Evolutionary conservation across 2,888 invertebrate species (phyloP).

Genomic region (Drosophila ezoana): DNA sequence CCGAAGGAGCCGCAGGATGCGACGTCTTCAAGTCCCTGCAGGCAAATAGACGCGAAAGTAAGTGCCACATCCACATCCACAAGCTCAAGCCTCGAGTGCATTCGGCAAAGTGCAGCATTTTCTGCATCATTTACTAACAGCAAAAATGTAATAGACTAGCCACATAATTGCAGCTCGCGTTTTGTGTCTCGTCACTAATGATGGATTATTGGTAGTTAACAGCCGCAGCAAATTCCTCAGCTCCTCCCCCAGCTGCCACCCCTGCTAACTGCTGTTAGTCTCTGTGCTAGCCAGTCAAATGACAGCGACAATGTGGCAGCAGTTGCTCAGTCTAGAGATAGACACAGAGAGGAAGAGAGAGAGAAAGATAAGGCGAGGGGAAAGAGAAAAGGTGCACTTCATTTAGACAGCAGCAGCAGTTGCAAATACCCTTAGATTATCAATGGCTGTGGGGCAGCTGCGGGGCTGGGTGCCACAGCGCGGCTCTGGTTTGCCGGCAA

Average conservation of each 20-base stretch:
- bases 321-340: neutral
- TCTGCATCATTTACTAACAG: slow-evolving; percentile 72
- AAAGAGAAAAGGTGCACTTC: slow-evolving; percentile 1
- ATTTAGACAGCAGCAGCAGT: slow-evolving; percentile 11
- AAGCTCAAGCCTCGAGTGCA: slow-evolving; percentile 14
- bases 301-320: slow-evolving; percentile 2
- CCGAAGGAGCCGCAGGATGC: slow-evolving; percentile 60
- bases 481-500: slow-evolving; percentile 4
- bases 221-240: neutral
- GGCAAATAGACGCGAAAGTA: slow-evolving; percentile 59
- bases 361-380: neutral
- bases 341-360: neutral
- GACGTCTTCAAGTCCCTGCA: slow-evolving; percentile 38
- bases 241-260: neutral
- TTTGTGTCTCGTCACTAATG: slow-evolving; percentile 56
- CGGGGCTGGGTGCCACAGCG: neutral
- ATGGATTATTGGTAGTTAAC: slow-evolving; percentile 57
- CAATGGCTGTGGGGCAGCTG: slow-evolving; percentile 21
- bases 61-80: slow-evolving; percentile 41
- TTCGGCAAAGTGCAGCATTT: slow-evolving; percentile 54
- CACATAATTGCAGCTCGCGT: slow-evolving; percentile 67
- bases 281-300: slow-evolving; percentile 5
- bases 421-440: slow-evolving; percentile 42
- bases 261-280: no score
- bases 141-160: slow-evolving; percentile 61